Percentiles rank a stretch among this genome's conserved stretches.
These are phyloP conservation scores for Chaenocephalus aceratus DNA, from an alignment of 2,113 vertebrate species.

Conservation along the genomic window DNA sequence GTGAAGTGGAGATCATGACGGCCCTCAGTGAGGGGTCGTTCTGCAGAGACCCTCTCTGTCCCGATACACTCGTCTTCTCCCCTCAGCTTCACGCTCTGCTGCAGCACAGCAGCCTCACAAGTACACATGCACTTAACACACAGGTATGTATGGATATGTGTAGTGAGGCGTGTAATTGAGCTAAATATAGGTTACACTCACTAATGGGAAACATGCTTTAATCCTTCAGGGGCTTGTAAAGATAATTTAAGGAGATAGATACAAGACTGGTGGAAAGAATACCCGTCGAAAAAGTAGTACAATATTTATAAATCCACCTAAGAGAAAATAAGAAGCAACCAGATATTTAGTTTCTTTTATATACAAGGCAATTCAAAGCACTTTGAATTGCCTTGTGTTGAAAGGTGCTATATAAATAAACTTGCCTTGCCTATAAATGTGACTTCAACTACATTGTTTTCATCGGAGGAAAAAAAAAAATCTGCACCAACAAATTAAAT, in stretches of 20 bases:
- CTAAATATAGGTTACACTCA: background rate
- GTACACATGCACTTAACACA: constrained; percentile 82
- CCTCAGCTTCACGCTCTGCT: constrained; percentile 81
- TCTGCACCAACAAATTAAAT: background rate
- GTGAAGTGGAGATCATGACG: constrained; percentile 77
- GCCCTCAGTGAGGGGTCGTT: constrained; percentile 79
- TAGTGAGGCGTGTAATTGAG: background rate
- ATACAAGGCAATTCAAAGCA: too few relatives aligned
- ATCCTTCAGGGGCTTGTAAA: background rate
- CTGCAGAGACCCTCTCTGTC: constrained; percentile 89
- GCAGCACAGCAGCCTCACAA: constrained; percentile 79
- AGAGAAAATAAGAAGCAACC: background rate
- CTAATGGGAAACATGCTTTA: background rate
- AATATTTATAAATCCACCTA: background rate
- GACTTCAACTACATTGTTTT: background rate
- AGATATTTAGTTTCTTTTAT: background rate
- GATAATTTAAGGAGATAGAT: background rate
- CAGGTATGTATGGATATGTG: constrained; percentile 82
- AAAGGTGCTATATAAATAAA: too few relatives aligned
- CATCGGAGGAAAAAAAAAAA: background rate
- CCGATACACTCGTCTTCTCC: constrained; percentile 89
- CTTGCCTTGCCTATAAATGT: background rate
- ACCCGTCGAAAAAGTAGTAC: too few relatives aligned
- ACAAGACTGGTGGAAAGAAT: too few relatives aligned
- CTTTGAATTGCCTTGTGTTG: too few relatives aligned